phyloP scores from a whole-genome alignment of 2,888 invertebrate species.

The Caenorhabditis afra region DNA sequence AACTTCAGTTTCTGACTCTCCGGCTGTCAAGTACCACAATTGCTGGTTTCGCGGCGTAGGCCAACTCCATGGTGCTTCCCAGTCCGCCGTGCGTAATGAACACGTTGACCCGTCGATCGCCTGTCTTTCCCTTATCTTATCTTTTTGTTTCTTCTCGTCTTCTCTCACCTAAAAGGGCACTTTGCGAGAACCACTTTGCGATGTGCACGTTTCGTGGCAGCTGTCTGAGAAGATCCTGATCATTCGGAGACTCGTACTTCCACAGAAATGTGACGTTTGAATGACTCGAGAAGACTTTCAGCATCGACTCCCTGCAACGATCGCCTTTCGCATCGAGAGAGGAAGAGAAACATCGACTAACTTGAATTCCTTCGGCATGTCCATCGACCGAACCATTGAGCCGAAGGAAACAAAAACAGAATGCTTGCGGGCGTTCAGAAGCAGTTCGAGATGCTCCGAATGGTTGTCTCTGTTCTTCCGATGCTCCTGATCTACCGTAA shows the following conservation, averaged over 20 bases:
- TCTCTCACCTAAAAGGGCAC: constrained; percentile 33
- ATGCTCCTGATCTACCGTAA: constrained; percentile 33
- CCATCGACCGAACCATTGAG: constrained; percentile 41
- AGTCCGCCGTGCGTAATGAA: constrained; percentile 57
- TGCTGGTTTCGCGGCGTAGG: constrained; percentile 51
- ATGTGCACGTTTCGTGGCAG: constrained; percentile 42
- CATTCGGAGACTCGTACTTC: constrained; percentile 49
- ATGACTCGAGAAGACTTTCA: constrained; percentile 35
- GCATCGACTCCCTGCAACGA: constrained; percentile 17
- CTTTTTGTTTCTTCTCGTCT: background rate
- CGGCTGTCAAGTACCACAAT: no score
- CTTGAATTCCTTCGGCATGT: constrained; percentile 40
- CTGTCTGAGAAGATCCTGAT: background rate
- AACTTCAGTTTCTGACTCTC: no score
- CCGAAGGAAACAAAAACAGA: constrained; percentile 53
- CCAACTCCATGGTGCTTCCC: constrained; percentile 49
- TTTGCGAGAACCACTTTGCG: constrained; percentile 51
- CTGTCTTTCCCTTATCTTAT: constrained; percentile 6
- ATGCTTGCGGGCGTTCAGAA: constrained; percentile 10
- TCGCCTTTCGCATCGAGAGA: background rate
- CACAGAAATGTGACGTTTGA: constrained; percentile 52
- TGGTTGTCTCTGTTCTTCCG: constrained; percentile 15
- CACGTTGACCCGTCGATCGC: constrained; percentile 38
- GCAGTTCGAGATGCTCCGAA: constrained; percentile 15
- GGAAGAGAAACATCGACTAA: background rate